phyloP scores from a whole-genome alignment of 2,113 vertebrate genomes.

The Apistogramma diplotaenia region DNA sequence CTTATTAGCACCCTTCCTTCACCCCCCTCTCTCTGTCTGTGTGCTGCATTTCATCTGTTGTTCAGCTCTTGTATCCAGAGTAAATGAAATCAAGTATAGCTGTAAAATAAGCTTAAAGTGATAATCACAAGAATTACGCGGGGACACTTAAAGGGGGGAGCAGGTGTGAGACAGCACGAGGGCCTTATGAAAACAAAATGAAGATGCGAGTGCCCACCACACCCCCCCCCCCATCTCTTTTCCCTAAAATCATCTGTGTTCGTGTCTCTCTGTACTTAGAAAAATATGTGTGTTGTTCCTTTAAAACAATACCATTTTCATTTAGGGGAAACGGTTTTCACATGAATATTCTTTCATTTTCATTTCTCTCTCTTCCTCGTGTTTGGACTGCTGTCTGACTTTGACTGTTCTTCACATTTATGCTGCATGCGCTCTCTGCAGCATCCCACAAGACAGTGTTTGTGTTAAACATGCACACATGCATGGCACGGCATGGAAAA shows the following conservation, averaged over 20 bases:
- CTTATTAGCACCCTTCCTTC: background rate
- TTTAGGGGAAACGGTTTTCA: background rate
- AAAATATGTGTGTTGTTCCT: background rate
- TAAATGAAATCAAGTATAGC: conserved; percentile 29
- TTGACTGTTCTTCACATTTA: background rate
- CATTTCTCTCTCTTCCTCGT: background rate
- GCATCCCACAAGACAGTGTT: background rate
- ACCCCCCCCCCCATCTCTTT: background rate
- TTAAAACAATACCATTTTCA: background rate
- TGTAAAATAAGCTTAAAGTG: conserved; percentile 39
- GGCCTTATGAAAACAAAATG: background rate
- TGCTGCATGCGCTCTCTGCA: background rate
- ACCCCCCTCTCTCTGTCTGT: background rate
- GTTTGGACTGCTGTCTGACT: background rate
- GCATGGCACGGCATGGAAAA: background rate
- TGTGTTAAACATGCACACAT: background rate
- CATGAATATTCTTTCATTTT: background rate
- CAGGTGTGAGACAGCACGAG: conserved; percentile 6
- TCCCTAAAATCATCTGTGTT: background rate
- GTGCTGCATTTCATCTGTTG: background rate
- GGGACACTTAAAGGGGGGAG: background rate
- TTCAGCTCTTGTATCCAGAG: background rate
- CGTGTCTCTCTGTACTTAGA: background rate
- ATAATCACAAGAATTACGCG: conserved; percentile 29
- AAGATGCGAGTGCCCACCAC: background rate